phyloP scores from a whole-genome alignment of 37 sponge, comb jelly and placozoan species.

The Petrosia ficiformis region DNA sequence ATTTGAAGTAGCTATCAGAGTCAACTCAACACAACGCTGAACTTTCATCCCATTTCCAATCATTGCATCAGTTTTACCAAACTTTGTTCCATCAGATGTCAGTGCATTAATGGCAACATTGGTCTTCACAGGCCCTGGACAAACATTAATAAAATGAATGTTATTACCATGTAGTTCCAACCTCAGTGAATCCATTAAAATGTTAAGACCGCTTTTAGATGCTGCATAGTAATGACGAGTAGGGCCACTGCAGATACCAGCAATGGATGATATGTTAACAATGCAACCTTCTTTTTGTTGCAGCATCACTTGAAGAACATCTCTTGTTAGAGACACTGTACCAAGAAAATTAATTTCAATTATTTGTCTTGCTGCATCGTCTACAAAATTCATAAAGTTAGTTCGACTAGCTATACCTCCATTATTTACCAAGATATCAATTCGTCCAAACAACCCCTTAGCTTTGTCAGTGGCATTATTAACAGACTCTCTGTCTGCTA shows the following conservation, averaged over 20 bases:
- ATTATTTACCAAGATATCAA: slow-evolving; percentile 66
- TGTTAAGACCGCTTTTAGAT: slow-evolving; percentile 58
- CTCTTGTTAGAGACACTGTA: slow-evolving; percentile 41
- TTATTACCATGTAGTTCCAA: slow-evolving; percentile 35
- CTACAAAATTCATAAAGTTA: slow-evolving; percentile 5
- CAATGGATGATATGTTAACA: slow-evolving; percentile 58
- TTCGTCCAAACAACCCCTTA: slow-evolving; percentile 27
- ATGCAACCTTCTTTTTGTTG: slow-evolving; percentile 47
- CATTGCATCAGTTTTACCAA: slow-evolving; percentile 12
- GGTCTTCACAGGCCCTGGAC: slow-evolving; percentile 54
- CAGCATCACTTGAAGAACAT: slow-evolving; percentile 28
- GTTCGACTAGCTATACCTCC: slow-evolving; percentile 45
- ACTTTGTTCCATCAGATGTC: slow-evolving; percentile 24
- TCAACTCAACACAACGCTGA: slow-evolving; percentile 44
- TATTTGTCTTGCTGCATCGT: slow-evolving; percentile 16
- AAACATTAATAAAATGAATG: slow-evolving; percentile 32
- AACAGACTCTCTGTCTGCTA: slow-evolving; percentile 14
- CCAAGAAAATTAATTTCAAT: slow-evolving; percentile 59
- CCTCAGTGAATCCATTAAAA: slow-evolving; percentile 36
- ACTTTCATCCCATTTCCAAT: slow-evolving; percentile 36
- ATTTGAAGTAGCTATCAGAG: slow-evolving; percentile 30
- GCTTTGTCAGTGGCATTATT: slow-evolving; percentile 16
- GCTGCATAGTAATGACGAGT: slow-evolving; percentile 35
- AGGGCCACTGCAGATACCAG: slow-evolving; percentile 29
- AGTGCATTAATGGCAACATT: slow-evolving; percentile 29